Conservation (phyloP, 2,797 vertebrate genomes). For the Hippopotamyrus pictus region DNA sequence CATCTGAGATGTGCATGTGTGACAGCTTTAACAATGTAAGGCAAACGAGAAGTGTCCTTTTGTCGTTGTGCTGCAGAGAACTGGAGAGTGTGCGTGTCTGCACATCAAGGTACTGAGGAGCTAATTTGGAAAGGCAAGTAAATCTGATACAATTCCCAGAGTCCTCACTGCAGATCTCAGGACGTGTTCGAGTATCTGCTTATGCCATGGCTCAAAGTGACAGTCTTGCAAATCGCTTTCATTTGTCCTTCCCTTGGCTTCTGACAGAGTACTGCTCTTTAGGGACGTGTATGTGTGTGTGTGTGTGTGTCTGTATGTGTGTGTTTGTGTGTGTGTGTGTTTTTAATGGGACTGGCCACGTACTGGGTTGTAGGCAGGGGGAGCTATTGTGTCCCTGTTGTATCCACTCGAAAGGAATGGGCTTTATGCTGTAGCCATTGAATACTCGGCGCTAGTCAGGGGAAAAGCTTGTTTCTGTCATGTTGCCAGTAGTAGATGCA, state of each 20-base stretch:
- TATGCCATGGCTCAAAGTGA: constrained; percentile 9
- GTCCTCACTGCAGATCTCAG: neutral
- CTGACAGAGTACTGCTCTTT: neutral
- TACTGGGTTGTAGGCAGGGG: neutral
- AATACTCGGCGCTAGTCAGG: neutral
- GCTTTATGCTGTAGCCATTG: neutral
- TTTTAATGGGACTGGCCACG: neutral
- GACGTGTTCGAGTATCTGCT: neutral
- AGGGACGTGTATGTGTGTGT: neutral
- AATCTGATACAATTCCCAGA: constrained; percentile 16
- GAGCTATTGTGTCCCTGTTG: neutral
- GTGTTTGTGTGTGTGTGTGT: neutral
- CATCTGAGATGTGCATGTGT: neutral
- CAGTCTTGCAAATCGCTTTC: constrained; percentile 14
- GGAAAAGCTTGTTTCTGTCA: neutral
- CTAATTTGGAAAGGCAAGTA: constrained; percentile 18
- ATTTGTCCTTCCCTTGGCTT: neutral
- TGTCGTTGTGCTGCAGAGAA: neutral
- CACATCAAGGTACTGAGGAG: neutral
- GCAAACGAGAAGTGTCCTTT: neutral
- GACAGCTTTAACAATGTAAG: neutral
- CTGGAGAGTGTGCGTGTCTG: neutral
- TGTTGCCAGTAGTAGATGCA: neutral
- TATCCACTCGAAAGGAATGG: neutral
- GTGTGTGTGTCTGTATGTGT: neutral